phyloP scores from a whole-genome alignment of 2,888 invertebrate species.

The Coelogynopora nodosa region DNA sequence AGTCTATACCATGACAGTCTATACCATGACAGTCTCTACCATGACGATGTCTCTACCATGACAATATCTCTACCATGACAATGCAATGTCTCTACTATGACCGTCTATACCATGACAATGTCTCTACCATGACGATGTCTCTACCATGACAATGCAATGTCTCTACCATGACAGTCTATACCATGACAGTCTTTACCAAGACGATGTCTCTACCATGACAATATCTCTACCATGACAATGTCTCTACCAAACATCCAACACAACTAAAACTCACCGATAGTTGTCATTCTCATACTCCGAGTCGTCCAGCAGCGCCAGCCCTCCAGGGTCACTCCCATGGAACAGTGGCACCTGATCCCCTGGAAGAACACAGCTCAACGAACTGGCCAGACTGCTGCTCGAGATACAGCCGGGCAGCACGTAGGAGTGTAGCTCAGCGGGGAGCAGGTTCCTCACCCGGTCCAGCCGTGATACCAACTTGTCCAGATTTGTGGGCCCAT shows the following conservation, averaged over 20 bases:
- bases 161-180: too few species aligned
- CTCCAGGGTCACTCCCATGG: neutral
- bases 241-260: neutral
- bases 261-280: neutral
- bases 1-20: too few species aligned
- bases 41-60: too few species aligned
- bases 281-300: conserved; percentile 20
- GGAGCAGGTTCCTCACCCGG: conserved; percentile 41
- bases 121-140: too few species aligned
- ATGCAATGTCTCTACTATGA: too few species aligned
- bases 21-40: too few species aligned
- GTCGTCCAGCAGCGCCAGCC: neutral
- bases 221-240: neutral
- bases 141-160: too few species aligned
- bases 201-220: too few species aligned
- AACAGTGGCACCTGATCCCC: neutral
- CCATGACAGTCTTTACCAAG: too few species aligned
- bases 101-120: too few species aligned
- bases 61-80: too few species aligned
- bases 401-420: conserved; percentile 44
- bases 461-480: conserved; percentile 3
- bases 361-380: neutral
- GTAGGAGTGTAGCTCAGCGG: conserved; percentile 38
- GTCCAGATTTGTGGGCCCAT: neutral
- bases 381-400: conserved; percentile 34